These are phyloP conservation scores for Lagopus muta DNA, from an alignment of 2,113 vertebrate genomes.

Conservation along the genomic window DNA sequence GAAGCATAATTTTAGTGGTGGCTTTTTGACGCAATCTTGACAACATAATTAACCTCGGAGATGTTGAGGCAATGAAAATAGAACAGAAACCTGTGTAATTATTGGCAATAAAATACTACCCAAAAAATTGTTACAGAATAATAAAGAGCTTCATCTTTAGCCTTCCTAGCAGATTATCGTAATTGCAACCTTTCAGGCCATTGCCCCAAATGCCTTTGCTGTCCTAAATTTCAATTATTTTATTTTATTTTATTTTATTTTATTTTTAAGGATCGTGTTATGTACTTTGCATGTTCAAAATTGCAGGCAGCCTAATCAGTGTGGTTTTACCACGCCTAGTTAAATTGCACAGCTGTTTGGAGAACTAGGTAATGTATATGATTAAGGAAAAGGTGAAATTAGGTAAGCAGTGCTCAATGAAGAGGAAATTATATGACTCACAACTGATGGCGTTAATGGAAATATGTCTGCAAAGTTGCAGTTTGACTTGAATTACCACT, in stretches of 20 bases:
- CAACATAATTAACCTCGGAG: constrained; percentile 67
- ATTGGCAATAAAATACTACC: constrained; percentile 8
- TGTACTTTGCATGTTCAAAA: neutral
- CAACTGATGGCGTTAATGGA: neutral
- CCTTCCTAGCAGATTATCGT: neutral
- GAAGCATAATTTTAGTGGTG: constrained; percentile 38
- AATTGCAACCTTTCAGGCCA: neutral
- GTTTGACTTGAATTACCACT: neutral
- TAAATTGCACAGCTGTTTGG: neutral
- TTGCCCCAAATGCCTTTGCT: neutral
- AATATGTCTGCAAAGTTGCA: neutral
- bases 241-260: neutral
- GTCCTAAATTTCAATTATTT: neutral
- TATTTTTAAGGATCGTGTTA: neutral
- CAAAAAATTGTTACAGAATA: constrained; percentile 3
- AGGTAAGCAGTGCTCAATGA: neutral
- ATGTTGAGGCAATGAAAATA: constrained; percentile 19
- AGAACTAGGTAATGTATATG: neutral
- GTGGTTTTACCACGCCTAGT: neutral
- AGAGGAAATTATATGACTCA: neutral
- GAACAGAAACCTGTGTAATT: neutral
- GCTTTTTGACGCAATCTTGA: constrained; percentile 46
- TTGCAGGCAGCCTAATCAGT: neutral
- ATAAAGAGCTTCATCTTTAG: constrained; percentile 43
- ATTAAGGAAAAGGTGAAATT: constrained; percentile 1